Conservation (phyloP, 2,113 vertebrate genomes). For the Chrysemys picta region DNA sequence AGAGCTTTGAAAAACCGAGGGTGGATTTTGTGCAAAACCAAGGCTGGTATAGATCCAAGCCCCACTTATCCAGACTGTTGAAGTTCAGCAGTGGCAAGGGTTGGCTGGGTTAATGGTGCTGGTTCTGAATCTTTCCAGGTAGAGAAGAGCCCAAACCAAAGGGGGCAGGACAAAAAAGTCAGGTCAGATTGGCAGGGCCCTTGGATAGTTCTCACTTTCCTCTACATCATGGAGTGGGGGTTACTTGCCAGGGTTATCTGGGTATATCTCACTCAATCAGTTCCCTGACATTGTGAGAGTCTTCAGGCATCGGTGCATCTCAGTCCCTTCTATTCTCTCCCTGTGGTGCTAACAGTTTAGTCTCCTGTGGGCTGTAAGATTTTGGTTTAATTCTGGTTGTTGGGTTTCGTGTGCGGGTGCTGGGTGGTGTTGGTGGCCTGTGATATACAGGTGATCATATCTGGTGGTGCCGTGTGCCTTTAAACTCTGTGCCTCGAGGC, state of each 20-base stretch:
- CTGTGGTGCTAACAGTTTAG: background rate
- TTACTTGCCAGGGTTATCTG: background rate
- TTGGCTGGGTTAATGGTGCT: background rate
- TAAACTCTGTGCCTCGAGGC: background rate
- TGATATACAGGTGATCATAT: background rate
- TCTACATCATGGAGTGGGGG: too few species aligned
- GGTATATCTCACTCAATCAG: background rate
- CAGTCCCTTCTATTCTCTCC: background rate
- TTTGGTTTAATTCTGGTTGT: background rate
- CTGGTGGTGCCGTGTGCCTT: background rate
- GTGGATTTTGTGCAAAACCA: background rate
- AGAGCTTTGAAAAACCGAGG: background rate
- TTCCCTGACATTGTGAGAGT: background rate
- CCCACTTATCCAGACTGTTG: background rate
- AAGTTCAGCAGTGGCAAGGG: background rate
- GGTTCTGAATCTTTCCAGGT: background rate
- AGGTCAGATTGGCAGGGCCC: background rate
- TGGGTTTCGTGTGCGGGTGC: background rate
- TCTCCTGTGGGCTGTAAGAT: background rate
- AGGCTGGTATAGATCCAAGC: background rate
- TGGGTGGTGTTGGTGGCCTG: background rate
- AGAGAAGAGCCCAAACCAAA: background rate
- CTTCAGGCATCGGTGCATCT: background rate
- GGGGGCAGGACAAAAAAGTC: background rate
- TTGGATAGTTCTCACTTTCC: background rate